Evolutionary conservation across 2,888 invertebrate genomes (phyloP).

Genomic region (Acheta domesticus): DNA sequence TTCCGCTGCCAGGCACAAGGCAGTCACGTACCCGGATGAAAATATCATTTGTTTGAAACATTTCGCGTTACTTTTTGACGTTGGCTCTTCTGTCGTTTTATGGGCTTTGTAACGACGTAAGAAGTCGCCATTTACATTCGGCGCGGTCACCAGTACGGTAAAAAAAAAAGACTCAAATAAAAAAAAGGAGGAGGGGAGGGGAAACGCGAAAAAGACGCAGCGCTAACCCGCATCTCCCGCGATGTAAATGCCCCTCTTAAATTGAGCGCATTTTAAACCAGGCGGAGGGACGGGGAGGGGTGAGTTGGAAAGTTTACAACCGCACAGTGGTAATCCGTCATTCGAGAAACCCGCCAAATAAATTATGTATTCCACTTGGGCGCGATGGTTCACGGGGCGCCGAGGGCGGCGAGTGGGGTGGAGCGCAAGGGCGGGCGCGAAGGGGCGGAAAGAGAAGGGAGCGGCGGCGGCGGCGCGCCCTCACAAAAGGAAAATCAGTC

Average conservation of each 20-base stretch:
- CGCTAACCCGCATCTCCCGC: no score
- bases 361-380: no score
- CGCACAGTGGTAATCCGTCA: background rate
- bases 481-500: background rate
- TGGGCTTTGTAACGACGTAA: background rate
- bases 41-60: background rate
- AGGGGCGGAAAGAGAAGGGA: background rate
- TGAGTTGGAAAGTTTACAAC: background rate
- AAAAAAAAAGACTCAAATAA: no score
- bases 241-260: no score
- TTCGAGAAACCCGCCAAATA: background rate
- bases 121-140: conserved; percentile 4
- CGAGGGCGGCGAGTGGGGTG: no score
- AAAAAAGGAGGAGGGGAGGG: no score
- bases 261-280: no score
- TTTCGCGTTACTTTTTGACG: background rate
- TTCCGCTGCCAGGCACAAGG: background rate
- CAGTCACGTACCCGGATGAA: conserved; percentile 1
- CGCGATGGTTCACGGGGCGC: no score
- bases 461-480: background rate
- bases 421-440: no score
- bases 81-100: conserved; percentile 3
- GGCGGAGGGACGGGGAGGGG: no score
- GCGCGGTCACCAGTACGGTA: background rate
- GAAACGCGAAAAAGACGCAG: no score